Base-by-base conservation (phyloP, 2,797 vertebrate species). In the Mormyrops boulengeri region DNA sequence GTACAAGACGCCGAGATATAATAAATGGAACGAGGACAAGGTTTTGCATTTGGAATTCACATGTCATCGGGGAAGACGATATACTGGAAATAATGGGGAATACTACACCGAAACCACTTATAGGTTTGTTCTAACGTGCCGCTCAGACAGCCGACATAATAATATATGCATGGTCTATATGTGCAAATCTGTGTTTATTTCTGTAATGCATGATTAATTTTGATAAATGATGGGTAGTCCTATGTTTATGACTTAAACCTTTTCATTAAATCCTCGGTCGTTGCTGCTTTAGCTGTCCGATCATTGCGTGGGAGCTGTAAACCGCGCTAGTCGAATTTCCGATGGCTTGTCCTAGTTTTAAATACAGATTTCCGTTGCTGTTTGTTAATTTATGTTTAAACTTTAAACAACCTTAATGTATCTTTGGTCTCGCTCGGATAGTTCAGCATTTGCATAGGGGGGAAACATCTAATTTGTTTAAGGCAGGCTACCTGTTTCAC, bases 31-130 rank as follows among this genome's bases (percentile, higher is more conserved):
- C 95, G 92, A 92, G 93, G 90, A 89, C 93, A 92, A 91, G 30
- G 88, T 7, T 55, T 44, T 91, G 90, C 92, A 91, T 86, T 93
- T 91, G 91, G 93, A 92, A 93, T 95, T 92, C 94, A 96, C 93
- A 95, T 95, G 93, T 94, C 94, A 93, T 91, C 92, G 91, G 92
- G 93, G 91, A 93, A 93, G 90, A 92, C 92, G 90, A 88, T 93
- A 93, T 90, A 92, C 90, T 92, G 94, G 92, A 93, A 92, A 95
- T 95, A 95, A 97, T 97, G 96, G 96, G 96, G 91, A 97, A 97
- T 52, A 94, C 95, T 89, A 93, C 96, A 92, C 96, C 95, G 55
- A 97, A 97, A 92, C 95, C 96, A 30, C 90, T 96, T 50, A 94
- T 96, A 94, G 96, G 96, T 97, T 95, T 34, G 88, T 80, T 80